Conservation (phyloP, 2,797 vertebrate species). For the Botia almorhae region DNA sequence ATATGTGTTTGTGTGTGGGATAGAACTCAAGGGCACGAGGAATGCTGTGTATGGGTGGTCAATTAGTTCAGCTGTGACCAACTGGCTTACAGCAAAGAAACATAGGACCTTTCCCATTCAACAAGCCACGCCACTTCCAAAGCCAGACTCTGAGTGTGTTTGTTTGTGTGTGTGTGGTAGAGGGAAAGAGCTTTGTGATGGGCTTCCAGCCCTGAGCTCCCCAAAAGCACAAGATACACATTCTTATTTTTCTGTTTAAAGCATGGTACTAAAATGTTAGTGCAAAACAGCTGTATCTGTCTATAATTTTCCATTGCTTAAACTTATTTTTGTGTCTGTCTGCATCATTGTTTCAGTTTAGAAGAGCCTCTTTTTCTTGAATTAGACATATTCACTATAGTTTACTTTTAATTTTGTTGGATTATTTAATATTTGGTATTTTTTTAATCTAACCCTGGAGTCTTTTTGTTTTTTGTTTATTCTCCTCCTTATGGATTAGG, state of each 20-base stretch:
- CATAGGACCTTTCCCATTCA: constrained; percentile 41
- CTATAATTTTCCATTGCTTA: constrained; percentile 48
- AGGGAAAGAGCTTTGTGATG: constrained; percentile 38
- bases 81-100: constrained; percentile 48
- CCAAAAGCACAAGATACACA: constrained; percentile 26
- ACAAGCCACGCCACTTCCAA: constrained; percentile 36
- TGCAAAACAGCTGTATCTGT: constrained; percentile 29
- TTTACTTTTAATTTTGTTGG: neutral
- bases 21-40: constrained; percentile 49
- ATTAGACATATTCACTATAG: neutral
- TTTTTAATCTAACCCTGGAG: neutral
- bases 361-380: constrained; percentile 6
- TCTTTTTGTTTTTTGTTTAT: neutral
- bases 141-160: constrained; percentile 29
- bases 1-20: constrained; percentile 25
- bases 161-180: constrained; percentile 40
- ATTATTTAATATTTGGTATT: neutral
- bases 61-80: constrained; percentile 58
- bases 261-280: constrained; percentile 33
- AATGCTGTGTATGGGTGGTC: constrained; percentile 59
- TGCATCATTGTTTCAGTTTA: constrained; percentile 5
- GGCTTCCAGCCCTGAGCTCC: constrained; percentile 24
- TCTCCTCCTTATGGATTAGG: too few relatives aligned
- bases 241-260: constrained; percentile 49
- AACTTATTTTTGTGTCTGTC: constrained; percentile 14